A percentile compares a stretch with the other conserved stretches of the same genome.
phyloP scores from a whole-genome alignment of 2,888 invertebrate species.

The Ornithoptera alexandrae region DNA sequence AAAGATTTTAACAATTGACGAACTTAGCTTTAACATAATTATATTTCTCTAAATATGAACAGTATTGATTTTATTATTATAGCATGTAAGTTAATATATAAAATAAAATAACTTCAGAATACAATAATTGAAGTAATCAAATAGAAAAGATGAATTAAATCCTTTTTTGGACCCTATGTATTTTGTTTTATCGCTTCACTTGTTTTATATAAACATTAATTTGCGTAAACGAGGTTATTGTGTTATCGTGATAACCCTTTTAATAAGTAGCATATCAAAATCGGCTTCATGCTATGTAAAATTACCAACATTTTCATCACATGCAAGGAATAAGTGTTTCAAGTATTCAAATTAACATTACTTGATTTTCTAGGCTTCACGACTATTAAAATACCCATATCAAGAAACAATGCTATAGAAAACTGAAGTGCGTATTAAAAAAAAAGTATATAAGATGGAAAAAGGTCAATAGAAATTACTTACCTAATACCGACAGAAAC shows the following conservation, averaged over 20 bases:
- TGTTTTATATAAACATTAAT: neutral
- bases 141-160: too few species aligned
- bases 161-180: too few species aligned
- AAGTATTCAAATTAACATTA: constrained; percentile 18
- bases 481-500: constrained; percentile 52
- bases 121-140: too few species aligned
- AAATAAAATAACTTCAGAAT: too few species aligned
- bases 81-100: too few species aligned
- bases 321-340: constrained; percentile 11
- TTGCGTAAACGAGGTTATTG: neutral
- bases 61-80: too few species aligned
- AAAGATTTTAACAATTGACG: neutral
- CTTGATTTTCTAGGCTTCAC: constrained; percentile 17
- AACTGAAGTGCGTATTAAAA: neutral
- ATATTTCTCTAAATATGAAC: too few species aligned
- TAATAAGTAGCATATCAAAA: constrained; percentile 12
- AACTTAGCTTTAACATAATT: neutral
- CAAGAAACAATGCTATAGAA: constrained; percentile 3
- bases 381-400: constrained; percentile 2
- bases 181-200: too few species aligned
- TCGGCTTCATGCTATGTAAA: constrained; percentile 3
- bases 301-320: constrained; percentile 7
- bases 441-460: neutral
- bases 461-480: constrained; percentile 24
- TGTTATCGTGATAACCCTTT: constrained; percentile 1